phyloP scores from a whole-genome alignment of 1,140 invertebrate species.

The Heliconius eleuchia region DNA sequence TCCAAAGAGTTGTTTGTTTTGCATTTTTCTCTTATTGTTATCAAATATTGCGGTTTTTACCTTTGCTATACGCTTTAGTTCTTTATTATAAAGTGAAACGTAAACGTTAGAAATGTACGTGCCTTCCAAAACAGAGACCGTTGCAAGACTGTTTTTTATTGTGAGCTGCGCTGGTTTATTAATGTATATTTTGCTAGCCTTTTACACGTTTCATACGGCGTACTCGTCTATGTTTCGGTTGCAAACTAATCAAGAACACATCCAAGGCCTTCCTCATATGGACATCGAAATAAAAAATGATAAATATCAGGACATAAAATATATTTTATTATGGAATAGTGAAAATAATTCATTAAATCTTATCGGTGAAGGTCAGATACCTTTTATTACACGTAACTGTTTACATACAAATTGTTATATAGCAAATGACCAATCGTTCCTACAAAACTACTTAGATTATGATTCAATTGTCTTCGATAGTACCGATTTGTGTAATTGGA shows the following conservation, averaged over 20 bases:
- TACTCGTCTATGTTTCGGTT: slow-evolving; percentile 44
- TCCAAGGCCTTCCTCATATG: slow-evolving; percentile 23
- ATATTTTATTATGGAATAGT: slow-evolving; percentile 58
- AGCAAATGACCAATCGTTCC: slow-evolving; percentile 53
- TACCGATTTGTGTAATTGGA: slow-evolving; percentile 44
- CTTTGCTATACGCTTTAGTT: slow-evolving; percentile 19
- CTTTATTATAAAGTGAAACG: slow-evolving; percentile 1
- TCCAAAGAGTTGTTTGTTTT: slow-evolving; percentile 40
- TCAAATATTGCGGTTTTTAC: slow-evolving; percentile 26
- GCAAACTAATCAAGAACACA: slow-evolving; percentile 36
- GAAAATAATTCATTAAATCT: slow-evolving; percentile 31
- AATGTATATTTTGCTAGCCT: slow-evolving; percentile 56
- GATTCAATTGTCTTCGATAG: slow-evolving; percentile 66
- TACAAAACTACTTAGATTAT: slow-evolving; percentile 55
- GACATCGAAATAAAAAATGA: slow-evolving; percentile 25
- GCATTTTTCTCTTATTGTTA: slow-evolving; percentile 38
- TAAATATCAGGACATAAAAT: slow-evolving; percentile 46
- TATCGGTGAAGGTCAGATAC: slow-evolving; percentile 50
- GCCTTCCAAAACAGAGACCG: slow-evolving; percentile 49
- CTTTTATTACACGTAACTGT: slow-evolving; percentile 57
- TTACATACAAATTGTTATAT: slow-evolving; percentile 58
- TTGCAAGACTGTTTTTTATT: slow-evolving; percentile 70
- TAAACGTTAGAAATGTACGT: slow-evolving; percentile 14
- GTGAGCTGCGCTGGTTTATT: slow-evolving; percentile 58
- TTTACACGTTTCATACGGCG: slow-evolving; percentile 63